These are phyloP conservation scores for Acronicta alni DNA, from an alignment of 2,888 invertebrate species.

Conservation along the genomic window DNA sequence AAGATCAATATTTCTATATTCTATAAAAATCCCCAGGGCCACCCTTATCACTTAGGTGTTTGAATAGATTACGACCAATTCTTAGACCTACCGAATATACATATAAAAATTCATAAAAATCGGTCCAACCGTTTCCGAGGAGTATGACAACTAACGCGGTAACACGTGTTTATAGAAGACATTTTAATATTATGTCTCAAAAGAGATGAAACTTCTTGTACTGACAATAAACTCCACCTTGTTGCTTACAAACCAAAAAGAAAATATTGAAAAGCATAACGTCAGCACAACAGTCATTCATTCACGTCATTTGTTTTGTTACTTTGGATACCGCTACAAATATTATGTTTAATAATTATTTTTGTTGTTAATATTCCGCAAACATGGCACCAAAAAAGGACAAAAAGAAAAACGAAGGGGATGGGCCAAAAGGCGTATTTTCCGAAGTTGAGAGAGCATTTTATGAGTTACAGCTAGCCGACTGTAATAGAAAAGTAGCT, in stretches of 20 bases:
- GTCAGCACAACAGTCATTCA: neutral
- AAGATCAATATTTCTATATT: too few relatives aligned
- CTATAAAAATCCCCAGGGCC: too few relatives aligned
- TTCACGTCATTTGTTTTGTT: conserved; percentile 18
- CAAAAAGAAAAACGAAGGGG: conserved; percentile 73
- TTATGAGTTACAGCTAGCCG: conserved; percentile 94
- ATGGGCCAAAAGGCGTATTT: conserved; percentile 70
- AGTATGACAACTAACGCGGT: too few relatives aligned
- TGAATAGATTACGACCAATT: too few relatives aligned
- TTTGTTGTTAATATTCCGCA: conserved; percentile 10
- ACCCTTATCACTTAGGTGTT: too few relatives aligned
- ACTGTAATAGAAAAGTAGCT: conserved; percentile 94
- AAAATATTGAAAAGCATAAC: neutral
- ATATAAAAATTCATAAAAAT: too few relatives aligned
- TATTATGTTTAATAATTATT: conserved; percentile 15
- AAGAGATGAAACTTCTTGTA: neutral
- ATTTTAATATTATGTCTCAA: too few relatives aligned
- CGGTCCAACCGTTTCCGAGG: too few relatives aligned
- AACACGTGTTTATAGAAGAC: too few relatives aligned
- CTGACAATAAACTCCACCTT: neutral
- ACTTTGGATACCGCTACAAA: neutral
- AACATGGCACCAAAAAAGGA: conserved; percentile 80
- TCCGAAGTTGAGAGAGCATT: conserved; percentile 94
- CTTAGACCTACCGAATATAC: too few relatives aligned
- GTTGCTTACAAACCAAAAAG: neutral